Evolutionary conservation across 2,797 vertebrate genomes (phyloP), one percentile per base, ranked within the genome.

Genomic region (Florisuga fusca): DNA sequence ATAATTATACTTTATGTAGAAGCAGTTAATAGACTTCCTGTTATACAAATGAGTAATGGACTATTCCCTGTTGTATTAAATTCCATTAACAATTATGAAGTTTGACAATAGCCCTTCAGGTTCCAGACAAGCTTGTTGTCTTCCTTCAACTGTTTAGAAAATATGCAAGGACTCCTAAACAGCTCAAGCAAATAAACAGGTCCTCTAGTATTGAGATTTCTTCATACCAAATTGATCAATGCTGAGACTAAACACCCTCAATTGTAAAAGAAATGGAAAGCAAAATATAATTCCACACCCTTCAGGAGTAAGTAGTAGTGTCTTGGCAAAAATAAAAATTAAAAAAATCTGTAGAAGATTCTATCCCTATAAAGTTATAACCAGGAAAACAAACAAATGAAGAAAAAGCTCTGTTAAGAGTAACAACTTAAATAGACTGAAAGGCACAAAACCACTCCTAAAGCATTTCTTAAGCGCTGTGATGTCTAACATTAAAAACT

Each of bases 21-120:
- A 93, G 59, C 63, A 93, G 29, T 59, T 89, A 90, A 88, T 25
- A 89, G 57, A 87, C 61, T 94, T 96, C 93, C 92, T 95, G 86
- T 68, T 92, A 79, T 63, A 82, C 29, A 82, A 74, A 34, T 38
- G 48, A 92, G 33, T 46, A 82, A 87, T 16, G 8, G 4, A 19
- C 36, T 77, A 84, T 50, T 92, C 50, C 64, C 50, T 80, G 45
- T 2, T 54, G 45, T 8, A 67, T 53, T 84, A 76, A 63, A 90
- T 84, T 90, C 59, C 5, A 0, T 41, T 55, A 87, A 72, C 51
- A 87, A 38, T 57, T 33, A 74, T 2, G 22, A 89, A 72, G 48
- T 33, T 55, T 91, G 68, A 94, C 69, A 95, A 90, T 11, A 84
- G 58, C 13, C 58, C 21, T 75, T 75, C 62, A 71, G 16, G 74